Conservation (phyloP, 2,113 vertebrate species). For the Petaurus breviceps region DNA sequence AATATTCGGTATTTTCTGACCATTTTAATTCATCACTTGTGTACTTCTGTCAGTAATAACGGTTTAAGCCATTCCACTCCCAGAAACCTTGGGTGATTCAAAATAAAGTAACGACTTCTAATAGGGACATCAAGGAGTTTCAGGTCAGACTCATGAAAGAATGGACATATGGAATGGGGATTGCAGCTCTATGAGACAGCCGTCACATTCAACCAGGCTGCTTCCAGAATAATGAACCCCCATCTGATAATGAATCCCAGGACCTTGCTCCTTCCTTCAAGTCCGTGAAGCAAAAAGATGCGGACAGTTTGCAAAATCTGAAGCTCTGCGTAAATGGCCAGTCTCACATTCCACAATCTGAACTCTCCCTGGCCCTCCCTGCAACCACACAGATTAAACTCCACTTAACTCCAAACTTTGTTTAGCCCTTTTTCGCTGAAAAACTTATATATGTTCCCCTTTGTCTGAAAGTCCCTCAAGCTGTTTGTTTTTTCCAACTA, state of each 20-base stretch:
- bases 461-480: constrained; percentile 28
- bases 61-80: background rate
- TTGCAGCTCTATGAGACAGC: background rate
- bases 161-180: constrained; percentile 34
- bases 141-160: background rate
- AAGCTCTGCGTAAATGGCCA: background rate
- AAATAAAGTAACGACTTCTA: constrained; percentile 31
- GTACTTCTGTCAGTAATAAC: constrained; percentile 4
- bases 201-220: background rate
- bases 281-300: constrained; percentile 19
- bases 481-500: constrained; percentile 24
- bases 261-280: background rate
- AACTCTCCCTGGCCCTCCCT: constrained; percentile 12
- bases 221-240: background rate
- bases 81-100: background rate
- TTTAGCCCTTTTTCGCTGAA: constrained; percentile 56
- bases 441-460: constrained; percentile 41
- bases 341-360: background rate
- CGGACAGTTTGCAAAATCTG: background rate
- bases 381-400: constrained; percentile 23
- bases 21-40: constrained; percentile 56
- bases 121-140: background rate
- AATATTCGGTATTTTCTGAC: constrained; percentile 22
- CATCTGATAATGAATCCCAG: background rate
- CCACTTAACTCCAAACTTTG: constrained; percentile 48